Conservation (phyloP, 2,888 invertebrate genomes). For the Leptinotarsa rubiginosa region DNA sequence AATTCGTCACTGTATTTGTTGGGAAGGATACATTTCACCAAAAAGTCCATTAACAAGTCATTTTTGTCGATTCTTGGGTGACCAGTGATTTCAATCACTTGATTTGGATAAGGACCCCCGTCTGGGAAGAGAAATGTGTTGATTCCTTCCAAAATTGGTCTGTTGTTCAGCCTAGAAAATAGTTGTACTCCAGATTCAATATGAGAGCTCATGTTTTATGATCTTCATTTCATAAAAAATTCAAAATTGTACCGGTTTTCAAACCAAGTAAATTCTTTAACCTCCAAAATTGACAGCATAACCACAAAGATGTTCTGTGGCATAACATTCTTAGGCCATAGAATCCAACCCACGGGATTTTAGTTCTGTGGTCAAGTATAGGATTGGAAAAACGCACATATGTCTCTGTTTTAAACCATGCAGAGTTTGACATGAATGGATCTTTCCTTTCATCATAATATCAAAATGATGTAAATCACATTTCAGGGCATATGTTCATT, state of each 20-base stretch:
- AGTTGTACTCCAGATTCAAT: slow-evolving; percentile 58
- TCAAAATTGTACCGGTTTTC: background rate
- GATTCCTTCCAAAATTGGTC: slow-evolving; percentile 48
- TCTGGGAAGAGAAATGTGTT: slow-evolving; percentile 52
- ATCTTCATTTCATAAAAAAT: too few relatives aligned
- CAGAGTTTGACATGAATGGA: too few relatives aligned
- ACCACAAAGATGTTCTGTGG: too few relatives aligned
- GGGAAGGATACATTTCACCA: slow-evolving; percentile 54
- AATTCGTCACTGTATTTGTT: slow-evolving; percentile 47
- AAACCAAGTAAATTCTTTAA: background rate
- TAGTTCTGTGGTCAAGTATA: too few relatives aligned
- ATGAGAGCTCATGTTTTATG: background rate
- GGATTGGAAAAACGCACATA: too few relatives aligned
- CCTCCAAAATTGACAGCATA: background rate
- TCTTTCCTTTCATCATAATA: too few relatives aligned
- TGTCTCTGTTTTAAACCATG: too few relatives aligned
- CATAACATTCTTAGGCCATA: too few relatives aligned
- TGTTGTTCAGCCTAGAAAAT: slow-evolving; percentile 52
- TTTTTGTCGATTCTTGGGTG: slow-evolving; percentile 46
- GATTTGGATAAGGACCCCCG: slow-evolving; percentile 50
- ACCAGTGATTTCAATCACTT: slow-evolving; percentile 54
- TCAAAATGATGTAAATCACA: too few relatives aligned
- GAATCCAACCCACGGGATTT: too few relatives aligned
- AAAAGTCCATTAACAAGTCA: slow-evolving; percentile 54
- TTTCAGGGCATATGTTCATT: too few relatives aligned